A percentile compares a stretch with the other conserved stretches of the same genome.
phyloP scores from a whole-genome alignment of 1,140 invertebrate genomes.

The Papilio polyxenes region DNA sequence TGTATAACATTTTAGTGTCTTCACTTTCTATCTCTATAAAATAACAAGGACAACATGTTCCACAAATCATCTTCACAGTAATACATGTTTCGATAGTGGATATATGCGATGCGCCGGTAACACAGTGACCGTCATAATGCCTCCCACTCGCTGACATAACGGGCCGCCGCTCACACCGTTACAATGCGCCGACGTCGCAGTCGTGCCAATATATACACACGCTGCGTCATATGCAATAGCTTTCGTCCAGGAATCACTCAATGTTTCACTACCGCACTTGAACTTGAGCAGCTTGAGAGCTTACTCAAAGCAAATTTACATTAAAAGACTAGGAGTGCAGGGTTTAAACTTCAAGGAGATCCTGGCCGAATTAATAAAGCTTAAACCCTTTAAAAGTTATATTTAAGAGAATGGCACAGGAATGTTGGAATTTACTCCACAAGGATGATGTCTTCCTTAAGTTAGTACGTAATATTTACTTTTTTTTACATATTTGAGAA shows the following conservation, averaged over 20 bases:
- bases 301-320: background rate
- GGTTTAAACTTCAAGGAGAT: no score
- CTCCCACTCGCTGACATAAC: slow-evolving; percentile 51
- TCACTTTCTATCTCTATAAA: no score
- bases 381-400: no score
- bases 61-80: background rate
- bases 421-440: no score
- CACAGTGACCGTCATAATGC: slow-evolving; percentile 57
- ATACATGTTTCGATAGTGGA: slow-evolving; percentile 20
- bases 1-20: no score
- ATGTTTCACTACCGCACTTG: background rate
- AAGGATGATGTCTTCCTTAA: no score
- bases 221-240: background rate
- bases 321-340: no score
- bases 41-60: background rate
- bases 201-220: background rate
- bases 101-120: slow-evolving; percentile 45
- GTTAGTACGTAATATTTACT: no score
- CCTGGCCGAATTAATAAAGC: no score
- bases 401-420: no score
- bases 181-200: slow-evolving; percentile 3
- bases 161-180: slow-evolving; percentile 38
- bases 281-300: no score
- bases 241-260: background rate
- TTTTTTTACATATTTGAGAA: background rate